Evolutionary conservation across 2,113 vertebrate genomes (phyloP), one percentile per base, ranked within the genome.

Genomic region (Lamprotornis superbus): DNA sequence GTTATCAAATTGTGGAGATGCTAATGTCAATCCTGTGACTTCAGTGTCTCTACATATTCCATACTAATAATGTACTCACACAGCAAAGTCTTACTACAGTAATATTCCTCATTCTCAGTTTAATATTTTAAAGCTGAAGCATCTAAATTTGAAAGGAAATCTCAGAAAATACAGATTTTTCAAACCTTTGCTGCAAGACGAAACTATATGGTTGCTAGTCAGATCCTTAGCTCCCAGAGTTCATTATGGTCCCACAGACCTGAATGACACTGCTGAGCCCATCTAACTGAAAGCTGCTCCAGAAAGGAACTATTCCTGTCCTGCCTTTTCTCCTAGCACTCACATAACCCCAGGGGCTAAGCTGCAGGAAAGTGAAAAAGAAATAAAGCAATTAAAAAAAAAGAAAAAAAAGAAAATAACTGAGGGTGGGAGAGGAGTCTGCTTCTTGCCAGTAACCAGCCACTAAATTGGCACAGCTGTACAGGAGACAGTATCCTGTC

Each of bases 341-440:
- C 61, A 49, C 12, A 30, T 17, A 87, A 81, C 2, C 14, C 18
- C 49, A 50, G 49, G 14, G 14, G 24, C 49, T 50, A 27, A 50
- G 49, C 25, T 22, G 7, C 33, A 92, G 20, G 13, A 67, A 83
- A 83, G 19, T 17, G 24, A 91, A 42, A 92, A 79, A 75, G 20
- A 23, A 78, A 85, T 28, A 53, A 42, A 79, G 5, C 19, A 15
- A 37, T 13, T 68, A 1, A 3, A 25, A 35, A 37, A 59, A 27
- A 42, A 11, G 19, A 21, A 24, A 12, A 47, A 1, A 67, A 24
- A 12, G 37, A 1, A 67, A 64, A 84, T 11, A 64, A 42, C 11
- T 21, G 1, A 2, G 15, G 8, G 14, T 5, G 0, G 19, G 11
- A 92, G 12, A 70, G 4, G 3, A 61, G 12, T 2, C 56, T 71